Conservation (phyloP, 2,888 invertebrate genomes). For the Caenorhabditis wallacei region DNA sequence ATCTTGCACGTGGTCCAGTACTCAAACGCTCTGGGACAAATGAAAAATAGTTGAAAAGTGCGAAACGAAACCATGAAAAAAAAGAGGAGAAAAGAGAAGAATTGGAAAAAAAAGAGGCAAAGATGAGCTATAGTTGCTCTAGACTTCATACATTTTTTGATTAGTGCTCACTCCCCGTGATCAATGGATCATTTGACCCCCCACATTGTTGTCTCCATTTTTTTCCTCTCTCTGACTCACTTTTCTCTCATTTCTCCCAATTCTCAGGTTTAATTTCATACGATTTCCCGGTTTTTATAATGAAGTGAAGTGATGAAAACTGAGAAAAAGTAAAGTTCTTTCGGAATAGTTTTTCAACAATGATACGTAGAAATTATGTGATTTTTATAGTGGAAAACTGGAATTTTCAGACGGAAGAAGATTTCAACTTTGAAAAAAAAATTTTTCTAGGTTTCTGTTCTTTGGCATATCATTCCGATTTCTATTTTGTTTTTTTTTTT, state of each 20-base stretch:
- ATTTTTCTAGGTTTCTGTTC: neutral
- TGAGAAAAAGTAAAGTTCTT: too few species aligned
- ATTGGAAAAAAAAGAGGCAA: neutral
- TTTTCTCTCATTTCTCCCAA: neutral
- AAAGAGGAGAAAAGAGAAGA: conserved; percentile 19
- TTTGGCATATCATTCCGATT: neutral
- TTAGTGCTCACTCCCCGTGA: conserved; percentile 23
- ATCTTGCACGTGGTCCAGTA: conserved; percentile 37
- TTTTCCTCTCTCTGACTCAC: neutral
- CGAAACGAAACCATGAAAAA: conserved; percentile 45
- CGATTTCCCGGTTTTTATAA: neutral
- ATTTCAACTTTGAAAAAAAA: too few species aligned
- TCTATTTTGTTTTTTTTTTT: neutral
- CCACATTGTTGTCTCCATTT: neutral
- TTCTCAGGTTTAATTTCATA: neutral
- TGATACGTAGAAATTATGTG: too few species aligned
- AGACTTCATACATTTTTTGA: conserved; percentile 24
- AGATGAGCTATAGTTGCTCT: neutral
- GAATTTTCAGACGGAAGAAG: too few species aligned
- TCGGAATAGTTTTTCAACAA: too few species aligned
- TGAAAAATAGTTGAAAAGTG: conserved; percentile 45
- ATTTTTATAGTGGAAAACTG: too few species aligned
- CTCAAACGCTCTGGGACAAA: conserved; percentile 13
- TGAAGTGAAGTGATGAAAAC: too few species aligned
- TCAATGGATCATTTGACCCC: conserved; percentile 26